These are phyloP conservation scores for Portunus trituberculatus DNA, from an alignment of 1,140 invertebrate genomes.

Conservation along the genomic window DNA sequence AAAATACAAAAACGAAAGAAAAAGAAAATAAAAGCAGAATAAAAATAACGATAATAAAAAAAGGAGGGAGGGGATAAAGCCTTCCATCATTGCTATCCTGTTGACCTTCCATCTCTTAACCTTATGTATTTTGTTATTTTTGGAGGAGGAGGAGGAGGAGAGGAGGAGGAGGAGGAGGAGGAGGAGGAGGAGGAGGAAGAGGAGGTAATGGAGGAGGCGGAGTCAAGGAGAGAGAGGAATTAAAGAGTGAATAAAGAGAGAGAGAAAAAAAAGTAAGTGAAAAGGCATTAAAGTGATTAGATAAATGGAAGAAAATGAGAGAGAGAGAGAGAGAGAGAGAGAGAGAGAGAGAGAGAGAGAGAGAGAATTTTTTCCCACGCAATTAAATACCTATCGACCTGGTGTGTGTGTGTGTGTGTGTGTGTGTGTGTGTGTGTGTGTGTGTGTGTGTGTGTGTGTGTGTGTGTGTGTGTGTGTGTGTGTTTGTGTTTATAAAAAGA, in stretches of 20 bases:
- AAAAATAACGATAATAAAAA: neutral
- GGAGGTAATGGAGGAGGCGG: neutral
- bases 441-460: too few species aligned
- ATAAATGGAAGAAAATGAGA: neutral
- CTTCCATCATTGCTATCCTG: too few species aligned
- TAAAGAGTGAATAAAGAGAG: neutral
- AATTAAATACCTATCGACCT: too few species aligned
- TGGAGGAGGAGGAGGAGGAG: too few species aligned
- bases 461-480: too few species aligned
- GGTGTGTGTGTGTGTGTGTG: too few species aligned
- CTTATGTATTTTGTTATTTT: too few species aligned
- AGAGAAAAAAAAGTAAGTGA: neutral
- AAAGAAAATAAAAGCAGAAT: neutral
- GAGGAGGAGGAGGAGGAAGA: neutral
- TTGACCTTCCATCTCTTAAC: too few species aligned
- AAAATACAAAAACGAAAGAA: neutral
- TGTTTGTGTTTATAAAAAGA: too few species aligned
- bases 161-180: neutral
- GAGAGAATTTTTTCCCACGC: neutral
- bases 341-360: constrained; percentile 29
- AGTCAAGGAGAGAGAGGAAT: neutral
- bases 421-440: too few species aligned
- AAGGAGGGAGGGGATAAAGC: too few species aligned
- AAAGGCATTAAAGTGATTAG: neutral
- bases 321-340: neutral